Evolutionary conservation across 2,113 vertebrate genomes (phyloP).

Genomic region (Lagopus leucura): DNA sequence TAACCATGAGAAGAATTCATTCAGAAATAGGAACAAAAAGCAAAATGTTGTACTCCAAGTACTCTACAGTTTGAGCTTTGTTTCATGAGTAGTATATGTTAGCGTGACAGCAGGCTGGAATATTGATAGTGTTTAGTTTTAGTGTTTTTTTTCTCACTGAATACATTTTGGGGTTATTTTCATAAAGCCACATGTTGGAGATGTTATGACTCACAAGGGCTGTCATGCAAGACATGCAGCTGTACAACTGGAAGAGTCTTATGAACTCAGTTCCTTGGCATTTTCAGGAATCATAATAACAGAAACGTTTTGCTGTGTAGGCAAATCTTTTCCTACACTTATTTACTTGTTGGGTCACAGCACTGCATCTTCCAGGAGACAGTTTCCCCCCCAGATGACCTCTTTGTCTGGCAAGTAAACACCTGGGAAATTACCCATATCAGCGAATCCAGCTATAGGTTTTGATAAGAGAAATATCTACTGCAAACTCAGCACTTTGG

Average conservation of each 20-base stretch:
- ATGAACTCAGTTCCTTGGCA: not conserved
- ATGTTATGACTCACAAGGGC: not conserved
- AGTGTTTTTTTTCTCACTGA: not conserved
- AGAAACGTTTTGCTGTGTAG: conserved; percentile 1
- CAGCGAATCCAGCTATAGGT: not conserved
- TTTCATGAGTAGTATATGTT: not conserved
- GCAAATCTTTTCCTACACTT: conserved; percentile 18
- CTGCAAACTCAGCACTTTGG: not conserved
- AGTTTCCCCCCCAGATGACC: not conserved
- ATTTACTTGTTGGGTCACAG: conserved; percentile 5
- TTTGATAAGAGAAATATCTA: conserved; percentile 41
- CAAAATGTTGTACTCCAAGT: not conserved
- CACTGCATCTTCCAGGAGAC: not conserved
- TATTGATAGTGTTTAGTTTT: not conserved
- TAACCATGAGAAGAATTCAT: not conserved
- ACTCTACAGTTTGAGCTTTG: not conserved
- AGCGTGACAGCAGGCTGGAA: not conserved
- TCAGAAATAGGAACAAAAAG: not conserved
- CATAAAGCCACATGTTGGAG: not conserved
- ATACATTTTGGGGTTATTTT: not conserved
- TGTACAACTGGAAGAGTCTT: not conserved
- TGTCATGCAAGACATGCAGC: not conserved
- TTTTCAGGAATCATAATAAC: not conserved
- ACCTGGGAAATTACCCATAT: not conserved
- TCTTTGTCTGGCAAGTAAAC: not conserved